Base-by-base conservation (phyloP, 1,140 invertebrate species). In the Agrilus planipennis region DNA sequence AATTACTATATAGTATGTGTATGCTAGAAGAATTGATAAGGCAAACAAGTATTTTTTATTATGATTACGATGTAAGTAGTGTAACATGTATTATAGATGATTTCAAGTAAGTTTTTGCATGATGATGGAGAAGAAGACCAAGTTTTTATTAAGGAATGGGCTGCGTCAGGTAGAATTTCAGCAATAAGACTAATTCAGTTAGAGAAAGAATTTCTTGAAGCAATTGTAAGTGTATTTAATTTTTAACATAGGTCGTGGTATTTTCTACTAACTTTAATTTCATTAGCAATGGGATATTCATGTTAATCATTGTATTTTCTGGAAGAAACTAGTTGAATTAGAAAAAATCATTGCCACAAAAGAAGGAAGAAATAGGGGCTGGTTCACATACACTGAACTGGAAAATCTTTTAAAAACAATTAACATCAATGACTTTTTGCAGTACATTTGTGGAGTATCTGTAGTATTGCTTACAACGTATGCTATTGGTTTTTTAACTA, bases 21-120 rank as follows among this genome's bases (percentile, higher is more conserved):
- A n/a, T 25, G n/a, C 22, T 6, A 7, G 22, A 7, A 7, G 22
- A 25, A 25, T 6, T 25, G 5, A 25, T 25, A 5, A 11, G 22
- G 5, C 11, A 25, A 25, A 25, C 11, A 23, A 32, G 6, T 35
- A 41, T 47, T 41, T 11, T 52, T 34, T 27, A 11, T 19, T 17
- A 14, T 14, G 32, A 14, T 39, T 23, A 14, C 19, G 22, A 47
- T 34, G 18, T 48, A 36, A 49, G 49, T 43, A 6, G 22, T 5
- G 16, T 30, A 17, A n/a, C 16, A 17, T 30, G n/a, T 28, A 45
- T 51, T 54, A 50, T 61, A 95, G 91, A 84, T 96, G 81, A 81
- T 95, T 52, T 90, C 90, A 18, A 90, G 86, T 52, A 96, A 96
- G 71, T 94, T 89, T 64, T 68, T 94, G 50, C 80, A 89, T 60